Conservation (phyloP, 2,797 vertebrate genomes). For the Halcyon badia region DNA sequence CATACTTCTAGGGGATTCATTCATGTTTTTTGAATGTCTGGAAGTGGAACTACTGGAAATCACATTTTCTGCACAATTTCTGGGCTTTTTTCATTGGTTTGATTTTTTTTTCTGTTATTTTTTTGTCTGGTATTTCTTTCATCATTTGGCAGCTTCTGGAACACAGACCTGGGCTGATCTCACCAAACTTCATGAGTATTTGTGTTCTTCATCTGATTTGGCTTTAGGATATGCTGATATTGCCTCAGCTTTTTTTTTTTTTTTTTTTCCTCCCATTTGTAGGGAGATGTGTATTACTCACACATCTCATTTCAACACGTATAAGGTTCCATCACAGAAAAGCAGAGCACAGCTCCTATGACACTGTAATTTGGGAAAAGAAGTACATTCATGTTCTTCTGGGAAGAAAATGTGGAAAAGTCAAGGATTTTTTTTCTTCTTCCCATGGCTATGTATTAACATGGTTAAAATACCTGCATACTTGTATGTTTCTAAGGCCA, state of each 20-base stretch:
- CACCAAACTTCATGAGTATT: background rate
- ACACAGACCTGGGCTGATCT: background rate
- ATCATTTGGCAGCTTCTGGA: background rate
- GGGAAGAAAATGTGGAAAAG: background rate
- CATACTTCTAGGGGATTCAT: background rate
- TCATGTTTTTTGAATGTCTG: background rate
- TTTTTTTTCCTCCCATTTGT: background rate
- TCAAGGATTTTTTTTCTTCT: background rate
- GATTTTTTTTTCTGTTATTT: background rate
- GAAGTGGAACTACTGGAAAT: background rate
- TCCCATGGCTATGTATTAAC: background rate
- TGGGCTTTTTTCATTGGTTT: background rate
- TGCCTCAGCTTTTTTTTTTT: background rate
- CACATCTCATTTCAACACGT: background rate
- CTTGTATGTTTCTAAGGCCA: background rate
- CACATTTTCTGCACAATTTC: background rate
- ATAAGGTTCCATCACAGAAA: background rate
- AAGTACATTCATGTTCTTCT: background rate
- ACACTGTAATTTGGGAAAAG: accelerated
- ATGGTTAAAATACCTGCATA: background rate
- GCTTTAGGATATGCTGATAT: background rate
- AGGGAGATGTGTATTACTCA: background rate
- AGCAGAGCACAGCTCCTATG: background rate
- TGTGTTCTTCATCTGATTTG: background rate
- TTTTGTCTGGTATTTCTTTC: background rate